These are phyloP conservation scores for Drosophila anomalipes DNA, from an alignment of 2,888 invertebrate species.

Conservation along the genomic window DNA sequence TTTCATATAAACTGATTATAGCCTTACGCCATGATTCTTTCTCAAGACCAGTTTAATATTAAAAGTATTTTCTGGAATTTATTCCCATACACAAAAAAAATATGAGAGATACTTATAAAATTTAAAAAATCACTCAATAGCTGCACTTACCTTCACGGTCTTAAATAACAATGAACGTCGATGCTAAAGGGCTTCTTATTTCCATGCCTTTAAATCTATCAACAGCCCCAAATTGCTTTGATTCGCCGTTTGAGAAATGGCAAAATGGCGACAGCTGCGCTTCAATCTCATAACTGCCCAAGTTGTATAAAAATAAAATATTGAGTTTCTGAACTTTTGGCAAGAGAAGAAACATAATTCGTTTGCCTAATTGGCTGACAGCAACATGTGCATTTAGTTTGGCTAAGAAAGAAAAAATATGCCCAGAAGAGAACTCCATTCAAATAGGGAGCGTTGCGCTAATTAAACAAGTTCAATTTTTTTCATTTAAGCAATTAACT, in stretches of 20 bases:
- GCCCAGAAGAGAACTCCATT: neutral
- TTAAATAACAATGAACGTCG: neutral
- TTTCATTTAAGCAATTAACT: conserved; percentile 70
- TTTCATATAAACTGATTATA: neutral
- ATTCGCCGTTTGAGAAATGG: neutral
- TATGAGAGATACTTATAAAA: neutral
- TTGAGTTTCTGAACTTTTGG: conserved; percentile 12
- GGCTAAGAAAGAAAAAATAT: neutral
- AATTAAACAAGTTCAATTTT: conserved; percentile 70
- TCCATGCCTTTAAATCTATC: neutral
- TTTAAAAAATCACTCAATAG: neutral
- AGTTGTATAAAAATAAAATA: conserved; percentile 26
- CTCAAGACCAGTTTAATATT: neutral
- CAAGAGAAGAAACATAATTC: conserved; percentile 9
- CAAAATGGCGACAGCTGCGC: conserved; percentile 33
- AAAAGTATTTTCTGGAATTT: neutral
- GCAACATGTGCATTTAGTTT: conserved; percentile 36
- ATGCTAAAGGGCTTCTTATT: neutral
- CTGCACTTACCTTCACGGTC: neutral
- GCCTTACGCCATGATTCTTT: neutral
- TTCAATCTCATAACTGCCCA: conserved; percentile 18
- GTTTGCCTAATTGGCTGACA: conserved; percentile 35
- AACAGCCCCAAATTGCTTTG: conserved; percentile 1
- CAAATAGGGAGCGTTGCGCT: conserved; percentile 16
- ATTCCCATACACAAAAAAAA: neutral